Conservation (phyloP, 2,888 invertebrate genomes). For the Trissonchulus sp. region DNA sequence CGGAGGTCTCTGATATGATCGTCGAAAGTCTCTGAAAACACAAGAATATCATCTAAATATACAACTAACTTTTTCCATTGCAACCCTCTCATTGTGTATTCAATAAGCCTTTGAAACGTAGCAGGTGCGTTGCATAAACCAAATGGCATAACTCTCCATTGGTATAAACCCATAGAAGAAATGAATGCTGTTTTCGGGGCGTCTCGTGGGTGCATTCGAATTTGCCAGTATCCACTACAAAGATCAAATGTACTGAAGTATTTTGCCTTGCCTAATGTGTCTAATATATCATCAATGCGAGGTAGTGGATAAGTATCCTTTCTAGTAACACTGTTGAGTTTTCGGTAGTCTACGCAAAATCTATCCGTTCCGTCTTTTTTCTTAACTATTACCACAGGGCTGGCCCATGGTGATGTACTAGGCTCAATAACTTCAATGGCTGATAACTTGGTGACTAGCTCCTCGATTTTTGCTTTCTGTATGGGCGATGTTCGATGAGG, state of each 20-base stretch:
- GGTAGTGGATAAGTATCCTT: slow-evolving; percentile 24
- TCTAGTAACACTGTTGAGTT: slow-evolving; percentile 10
- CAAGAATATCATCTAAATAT: slow-evolving; percentile 27
- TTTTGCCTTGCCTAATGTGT: neutral
- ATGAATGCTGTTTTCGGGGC: slow-evolving; percentile 34
- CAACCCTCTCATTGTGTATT: neutral
- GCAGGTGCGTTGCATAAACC: slow-evolving; percentile 36
- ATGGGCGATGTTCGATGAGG: neutral
- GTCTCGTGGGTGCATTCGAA: slow-evolving; percentile 30
- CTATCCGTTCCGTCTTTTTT: slow-evolving; percentile 1
- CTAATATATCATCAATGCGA: slow-evolving; percentile 18
- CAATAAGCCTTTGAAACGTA: slow-evolving; percentile 35
- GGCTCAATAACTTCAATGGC: slow-evolving; percentile 32
- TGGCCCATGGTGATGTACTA: slow-evolving; percentile 46
- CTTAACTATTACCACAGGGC: slow-evolving; percentile 47
- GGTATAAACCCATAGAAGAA: slow-evolving; percentile 33
- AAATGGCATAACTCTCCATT: slow-evolving; percentile 36
- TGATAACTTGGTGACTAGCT: neutral
- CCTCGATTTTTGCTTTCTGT: neutral
- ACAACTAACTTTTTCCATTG: slow-evolving; percentile 12
- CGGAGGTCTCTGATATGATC: neutral
- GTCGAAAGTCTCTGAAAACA: slow-evolving; percentile 1
- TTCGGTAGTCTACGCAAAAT: slow-evolving; percentile 5
- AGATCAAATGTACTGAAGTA: slow-evolving; percentile 23
- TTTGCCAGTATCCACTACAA: slow-evolving; percentile 31